Evolutionary conservation across 2,113 vertebrate genomes (phyloP).

Genomic region (Thinocorus orbignyianus): DNA sequence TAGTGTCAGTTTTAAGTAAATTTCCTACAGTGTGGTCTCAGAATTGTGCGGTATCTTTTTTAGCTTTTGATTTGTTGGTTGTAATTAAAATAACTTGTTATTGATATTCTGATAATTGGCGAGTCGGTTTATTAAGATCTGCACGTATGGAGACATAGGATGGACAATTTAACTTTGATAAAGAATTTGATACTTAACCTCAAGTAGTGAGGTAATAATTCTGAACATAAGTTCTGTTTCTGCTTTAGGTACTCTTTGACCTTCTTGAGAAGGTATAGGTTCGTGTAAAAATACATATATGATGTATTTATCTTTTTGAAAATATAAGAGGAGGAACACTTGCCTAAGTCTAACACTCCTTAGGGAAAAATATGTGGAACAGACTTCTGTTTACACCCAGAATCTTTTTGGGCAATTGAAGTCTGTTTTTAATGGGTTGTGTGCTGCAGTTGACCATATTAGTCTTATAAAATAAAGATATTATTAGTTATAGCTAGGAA

Average conservation of each 20-base stretch:
- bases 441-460: not conserved
- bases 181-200: not conserved
- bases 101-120: not conserved
- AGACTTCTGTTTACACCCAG: not conserved
- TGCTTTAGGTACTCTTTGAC: not conserved
- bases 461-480: slow-evolving; percentile 3
- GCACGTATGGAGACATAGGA: not conserved
- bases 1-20: not conserved
- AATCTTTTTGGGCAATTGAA: not conserved
- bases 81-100: not conserved
- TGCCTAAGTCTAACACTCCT: not conserved
- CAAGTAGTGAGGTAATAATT: not conserved
- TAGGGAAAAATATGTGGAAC: not conserved
- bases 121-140: not conserved
- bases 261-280: not conserved
- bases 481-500: not conserved
- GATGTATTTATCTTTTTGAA: not conserved
- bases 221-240: not conserved
- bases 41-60: not conserved
- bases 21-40: not conserved
- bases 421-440: not conserved
- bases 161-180: not conserved
- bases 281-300: not conserved
- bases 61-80: not conserved
- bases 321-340: not conserved